Evolutionary conservation across 1,140 invertebrate species (phyloP).

Genomic region (Latrodectus geometricus): DNA sequence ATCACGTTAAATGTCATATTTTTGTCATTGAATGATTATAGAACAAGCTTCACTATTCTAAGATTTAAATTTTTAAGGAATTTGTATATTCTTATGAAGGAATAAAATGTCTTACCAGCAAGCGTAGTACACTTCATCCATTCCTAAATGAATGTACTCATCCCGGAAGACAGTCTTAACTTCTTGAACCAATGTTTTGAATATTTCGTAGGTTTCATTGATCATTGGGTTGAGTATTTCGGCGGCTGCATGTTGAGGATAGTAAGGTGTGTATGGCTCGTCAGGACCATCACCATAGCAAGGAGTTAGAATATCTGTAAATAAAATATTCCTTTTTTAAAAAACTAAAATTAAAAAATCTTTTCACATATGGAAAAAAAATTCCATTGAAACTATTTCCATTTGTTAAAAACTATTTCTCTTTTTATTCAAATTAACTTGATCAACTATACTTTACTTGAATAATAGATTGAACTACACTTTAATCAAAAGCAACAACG

Average conservation of each 20-base stretch:
- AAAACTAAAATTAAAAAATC: too few species aligned
- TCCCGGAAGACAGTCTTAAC: conserved; percentile 65
- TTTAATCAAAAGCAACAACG: too few species aligned
- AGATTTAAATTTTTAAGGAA: too few species aligned
- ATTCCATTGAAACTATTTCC: too few species aligned
- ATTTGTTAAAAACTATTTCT: too few species aligned
- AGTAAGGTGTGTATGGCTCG: conserved; percentile 63
- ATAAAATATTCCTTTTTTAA: neutral
- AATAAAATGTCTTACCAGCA: conserved; percentile 62
- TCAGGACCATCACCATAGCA: conserved; percentile 66
- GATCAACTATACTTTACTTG: too few species aligned
- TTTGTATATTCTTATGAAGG: neutral
- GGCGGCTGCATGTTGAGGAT: conserved; percentile 62
- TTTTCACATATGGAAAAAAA: too few species aligned
- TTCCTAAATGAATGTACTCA: conserved; percentile 66
- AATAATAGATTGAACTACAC: too few species aligned
- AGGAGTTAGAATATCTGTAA: conserved; percentile 65
- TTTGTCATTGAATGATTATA: too few species aligned
- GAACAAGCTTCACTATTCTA: too few species aligned
- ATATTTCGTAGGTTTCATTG: conserved; percentile 66
- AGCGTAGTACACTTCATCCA: conserved; percentile 66
- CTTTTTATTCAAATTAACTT: too few species aligned
- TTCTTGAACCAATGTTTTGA: conserved; percentile 66
- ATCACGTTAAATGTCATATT: too few species aligned
- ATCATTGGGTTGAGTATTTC: conserved; percentile 68